Conservation (phyloP, 1,140 invertebrate genomes). For the Sycophila sp. region DNA sequence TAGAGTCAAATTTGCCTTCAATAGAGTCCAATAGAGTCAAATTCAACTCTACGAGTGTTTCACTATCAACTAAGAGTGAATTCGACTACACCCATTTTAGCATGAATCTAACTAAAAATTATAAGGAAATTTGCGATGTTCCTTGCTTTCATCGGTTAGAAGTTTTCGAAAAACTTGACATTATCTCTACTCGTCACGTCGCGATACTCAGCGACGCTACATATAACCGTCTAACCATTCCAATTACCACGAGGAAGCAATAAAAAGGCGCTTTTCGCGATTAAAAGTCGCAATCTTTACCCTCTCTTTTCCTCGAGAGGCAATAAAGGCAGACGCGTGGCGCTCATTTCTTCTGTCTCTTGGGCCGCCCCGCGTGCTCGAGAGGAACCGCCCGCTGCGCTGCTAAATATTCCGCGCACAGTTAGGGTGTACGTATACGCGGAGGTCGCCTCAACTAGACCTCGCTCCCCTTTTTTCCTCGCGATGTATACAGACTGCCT, state of each 20-base stretch:
- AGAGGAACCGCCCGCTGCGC: slow-evolving; percentile 46
- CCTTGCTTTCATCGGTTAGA: too few species aligned
- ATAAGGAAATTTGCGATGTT: too few species aligned
- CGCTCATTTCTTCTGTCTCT: slow-evolving; percentile 23
- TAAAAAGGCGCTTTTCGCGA: slow-evolving; percentile 7
- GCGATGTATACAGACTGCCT: background rate
- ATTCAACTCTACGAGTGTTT: too few species aligned
- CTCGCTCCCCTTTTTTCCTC: slow-evolving; percentile 16
- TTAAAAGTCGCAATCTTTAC: background rate
- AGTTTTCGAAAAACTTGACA: too few species aligned
- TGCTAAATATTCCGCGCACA: slow-evolving; percentile 49
- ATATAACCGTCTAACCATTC: background rate
- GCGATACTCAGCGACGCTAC: too few species aligned
- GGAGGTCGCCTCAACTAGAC: slow-evolving; percentile 27
- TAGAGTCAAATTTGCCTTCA: too few species aligned
- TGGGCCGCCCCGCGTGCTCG: slow-evolving; percentile 41
- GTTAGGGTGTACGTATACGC: background rate
- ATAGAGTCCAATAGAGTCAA: too few species aligned
- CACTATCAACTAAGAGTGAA: too few species aligned
- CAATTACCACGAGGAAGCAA: slow-evolving; percentile 10
- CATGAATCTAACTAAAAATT: too few species aligned
- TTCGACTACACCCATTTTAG: too few species aligned
- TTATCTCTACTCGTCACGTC: too few species aligned
- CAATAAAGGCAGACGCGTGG: slow-evolving; percentile 57
- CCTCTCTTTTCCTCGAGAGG: slow-evolving; percentile 43